A percentile compares a stretch with the other conserved stretches of the same genome.
Evolutionary conservation across 2,888 invertebrate genomes (phyloP).

Genomic region (Acanthopleura granulata): DNA sequence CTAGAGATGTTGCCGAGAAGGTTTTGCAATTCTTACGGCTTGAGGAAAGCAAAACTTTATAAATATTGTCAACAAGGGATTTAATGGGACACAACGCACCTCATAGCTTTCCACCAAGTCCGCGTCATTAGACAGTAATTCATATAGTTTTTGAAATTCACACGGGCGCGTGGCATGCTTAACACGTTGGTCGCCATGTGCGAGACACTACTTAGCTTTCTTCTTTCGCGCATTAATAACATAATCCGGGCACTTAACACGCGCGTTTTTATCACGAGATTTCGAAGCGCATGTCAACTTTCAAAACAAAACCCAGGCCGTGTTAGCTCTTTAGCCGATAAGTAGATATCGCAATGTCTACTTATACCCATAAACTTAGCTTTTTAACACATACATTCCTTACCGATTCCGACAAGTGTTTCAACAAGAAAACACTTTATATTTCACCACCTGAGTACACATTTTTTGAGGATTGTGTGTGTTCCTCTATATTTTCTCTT

Average conservation of each 20-base stretch:
- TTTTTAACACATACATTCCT: no score
- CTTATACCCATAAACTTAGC: no score
- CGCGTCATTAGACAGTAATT: background rate
- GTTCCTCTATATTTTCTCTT: no score
- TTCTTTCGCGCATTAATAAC: background rate
- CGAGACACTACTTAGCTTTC: constrained; percentile 1
- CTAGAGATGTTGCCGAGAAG: background rate
- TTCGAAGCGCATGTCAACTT: no score
- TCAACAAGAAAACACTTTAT: no score
- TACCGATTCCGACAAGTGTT: no score
- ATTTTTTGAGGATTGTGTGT: no score
- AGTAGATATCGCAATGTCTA: no score
- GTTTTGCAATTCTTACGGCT: background rate
- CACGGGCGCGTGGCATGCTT: background rate
- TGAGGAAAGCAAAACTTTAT: background rate
- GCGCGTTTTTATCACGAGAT: background rate
- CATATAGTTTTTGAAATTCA: constrained; percentile 2
- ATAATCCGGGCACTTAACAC: background rate
- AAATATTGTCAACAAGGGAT: background rate
- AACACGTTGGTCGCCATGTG: constrained; percentile 13
- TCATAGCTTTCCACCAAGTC: background rate
- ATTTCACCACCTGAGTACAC: no score
- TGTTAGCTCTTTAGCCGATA: no score
- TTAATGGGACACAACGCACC: background rate
- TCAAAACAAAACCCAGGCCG: no score